These are phyloP conservation scores for Creontiades dilutus DNA, from an alignment of 2,888 invertebrate genomes.

Conservation along the genomic window DNA sequence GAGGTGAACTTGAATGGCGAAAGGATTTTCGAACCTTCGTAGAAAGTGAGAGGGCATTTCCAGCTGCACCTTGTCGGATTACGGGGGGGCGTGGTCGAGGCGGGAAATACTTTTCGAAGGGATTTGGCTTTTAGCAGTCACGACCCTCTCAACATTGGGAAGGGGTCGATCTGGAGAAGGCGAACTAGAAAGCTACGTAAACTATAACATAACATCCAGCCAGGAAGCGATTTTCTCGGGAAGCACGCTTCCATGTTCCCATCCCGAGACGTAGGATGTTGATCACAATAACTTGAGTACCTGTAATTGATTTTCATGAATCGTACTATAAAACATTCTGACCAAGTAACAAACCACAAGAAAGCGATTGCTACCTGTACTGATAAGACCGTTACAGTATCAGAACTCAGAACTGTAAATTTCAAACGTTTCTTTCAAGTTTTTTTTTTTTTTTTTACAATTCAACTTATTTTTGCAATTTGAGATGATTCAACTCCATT, in stretches of 20 bases:
- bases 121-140: conserved; percentile 51
- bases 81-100: neutral
- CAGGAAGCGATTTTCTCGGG: conserved; percentile 37
- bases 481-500: too few relatives aligned
- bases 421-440: too few relatives aligned
- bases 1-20: conserved; percentile 37
- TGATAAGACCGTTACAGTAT: too few relatives aligned
- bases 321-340: too few relatives aligned
- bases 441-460: too few relatives aligned
- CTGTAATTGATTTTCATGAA: too few relatives aligned
- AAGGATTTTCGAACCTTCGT: conserved; percentile 19
- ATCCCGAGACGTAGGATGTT: neutral
- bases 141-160: neutral
- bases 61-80: conserved; percentile 28
- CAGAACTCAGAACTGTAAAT: too few relatives aligned
- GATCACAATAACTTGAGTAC: neutral
- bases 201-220: conserved; percentile 51
- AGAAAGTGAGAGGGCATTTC: conserved; percentile 45
- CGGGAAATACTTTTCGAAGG: conserved; percentile 25
- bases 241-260: conserved; percentile 20
- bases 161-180: conserved; percentile 38
- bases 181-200: conserved; percentile 46
- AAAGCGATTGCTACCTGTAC: too few relatives aligned
- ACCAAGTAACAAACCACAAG: too few relatives aligned
- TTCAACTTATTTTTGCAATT: too few relatives aligned